Conservation (phyloP, 2,888 invertebrate genomes). For the Prenolepis imparis region DNA sequence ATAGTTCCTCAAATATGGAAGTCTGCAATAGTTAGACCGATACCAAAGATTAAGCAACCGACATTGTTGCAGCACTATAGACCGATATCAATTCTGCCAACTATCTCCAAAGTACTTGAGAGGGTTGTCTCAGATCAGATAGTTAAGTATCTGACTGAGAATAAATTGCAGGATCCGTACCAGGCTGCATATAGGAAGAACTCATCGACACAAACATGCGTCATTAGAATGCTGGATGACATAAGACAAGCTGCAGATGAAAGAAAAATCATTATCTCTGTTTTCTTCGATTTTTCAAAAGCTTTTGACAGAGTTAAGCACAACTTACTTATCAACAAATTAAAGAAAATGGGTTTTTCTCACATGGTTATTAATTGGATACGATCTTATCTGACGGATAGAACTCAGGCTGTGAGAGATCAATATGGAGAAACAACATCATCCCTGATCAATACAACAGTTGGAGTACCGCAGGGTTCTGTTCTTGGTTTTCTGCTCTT, state of each 20-base stretch:
- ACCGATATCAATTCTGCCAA: too few species aligned
- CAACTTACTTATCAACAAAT: background rate
- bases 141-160: background rate
- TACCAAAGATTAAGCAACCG: background rate
- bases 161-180: background rate
- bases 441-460: background rate
- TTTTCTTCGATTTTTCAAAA: background rate
- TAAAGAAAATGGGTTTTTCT: background rate
- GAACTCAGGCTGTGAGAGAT: too few species aligned
- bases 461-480: background rate
- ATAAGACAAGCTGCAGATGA: background rate
- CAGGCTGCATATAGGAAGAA: background rate
- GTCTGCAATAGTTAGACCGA: background rate
- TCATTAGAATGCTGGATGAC: too few species aligned
- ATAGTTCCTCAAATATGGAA: background rate
- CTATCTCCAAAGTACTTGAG: background rate
- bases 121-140: background rate
- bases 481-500: background rate
- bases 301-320: background rate
- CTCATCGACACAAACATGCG: background rate
- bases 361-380: background rate
- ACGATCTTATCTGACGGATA: background rate
- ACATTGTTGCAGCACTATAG: too few species aligned
- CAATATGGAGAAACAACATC: background rate
- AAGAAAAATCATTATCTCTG: background rate